phyloP scores from a whole-genome alignment of 2,113 vertebrate genomes.

The Empidonax alnorum region DNA sequence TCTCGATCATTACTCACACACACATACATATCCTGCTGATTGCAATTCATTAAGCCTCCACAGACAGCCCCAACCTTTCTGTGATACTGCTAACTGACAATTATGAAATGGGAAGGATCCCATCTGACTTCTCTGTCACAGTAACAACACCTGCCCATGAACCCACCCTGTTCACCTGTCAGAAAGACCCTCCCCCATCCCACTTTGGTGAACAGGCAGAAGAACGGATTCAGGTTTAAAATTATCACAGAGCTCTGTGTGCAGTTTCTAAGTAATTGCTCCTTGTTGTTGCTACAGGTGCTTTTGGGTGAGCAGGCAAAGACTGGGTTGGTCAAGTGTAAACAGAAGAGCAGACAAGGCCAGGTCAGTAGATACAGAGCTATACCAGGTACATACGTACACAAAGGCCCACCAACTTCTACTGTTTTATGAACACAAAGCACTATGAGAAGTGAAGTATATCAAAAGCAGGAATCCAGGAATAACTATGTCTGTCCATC shows the following conservation, averaged over 20 bases:
- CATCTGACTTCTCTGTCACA: neutral
- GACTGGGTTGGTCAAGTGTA: neutral
- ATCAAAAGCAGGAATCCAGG: neutral
- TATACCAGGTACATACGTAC: no score
- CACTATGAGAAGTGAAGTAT: neutral
- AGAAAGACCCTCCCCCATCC: neutral
- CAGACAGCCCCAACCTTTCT: neutral
- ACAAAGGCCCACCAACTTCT: neutral
- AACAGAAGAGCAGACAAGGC: neutral
- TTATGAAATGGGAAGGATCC: neutral
- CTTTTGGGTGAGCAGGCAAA: neutral
- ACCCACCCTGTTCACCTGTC: neutral
- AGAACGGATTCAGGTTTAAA: neutral
- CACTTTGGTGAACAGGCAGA: neutral
- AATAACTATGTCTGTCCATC: neutral
- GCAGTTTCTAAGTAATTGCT: neutral
- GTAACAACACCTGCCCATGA: neutral
- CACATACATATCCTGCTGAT: neutral
- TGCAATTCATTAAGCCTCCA: neutral
- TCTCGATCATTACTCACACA: neutral
- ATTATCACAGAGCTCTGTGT: neutral
- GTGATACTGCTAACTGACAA: neutral
- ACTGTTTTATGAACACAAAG: neutral
- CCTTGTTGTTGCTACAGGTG: neutral
- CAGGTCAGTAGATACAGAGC: neutral